Percentiles rank a stretch among this genome's conserved stretches.
These are phyloP conservation scores for Paramacrobiotus metropolitanus DNA, from an alignment of 1,140 invertebrate species.

Conservation along the genomic window DNA sequence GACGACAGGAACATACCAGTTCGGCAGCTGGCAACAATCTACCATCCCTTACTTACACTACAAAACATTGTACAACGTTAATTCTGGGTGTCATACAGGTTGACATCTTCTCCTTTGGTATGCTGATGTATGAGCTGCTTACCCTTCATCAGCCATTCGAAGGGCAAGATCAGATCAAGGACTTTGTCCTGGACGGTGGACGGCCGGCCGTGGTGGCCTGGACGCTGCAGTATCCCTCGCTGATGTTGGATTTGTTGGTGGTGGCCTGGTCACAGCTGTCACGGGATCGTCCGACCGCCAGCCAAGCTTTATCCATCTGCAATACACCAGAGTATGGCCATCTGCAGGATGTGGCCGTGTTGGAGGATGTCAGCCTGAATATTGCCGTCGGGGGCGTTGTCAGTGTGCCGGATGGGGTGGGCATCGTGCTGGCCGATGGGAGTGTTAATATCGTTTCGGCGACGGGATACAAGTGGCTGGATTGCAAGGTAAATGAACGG, in stretches of 20 bases:
- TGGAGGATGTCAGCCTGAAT: constrained; percentile 19
- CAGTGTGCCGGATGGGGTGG: not conserved
- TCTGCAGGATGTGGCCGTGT: constrained; percentile 46
- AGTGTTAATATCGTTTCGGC: constrained; percentile 9
- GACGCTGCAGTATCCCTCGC: constrained; percentile 50
- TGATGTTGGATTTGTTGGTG: constrained; percentile 80
- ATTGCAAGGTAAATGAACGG: constrained; percentile 7
- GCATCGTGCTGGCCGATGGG: constrained; percentile 4
- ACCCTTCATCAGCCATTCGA: constrained; percentile 82
- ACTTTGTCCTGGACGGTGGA: constrained; percentile 78
- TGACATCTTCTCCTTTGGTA: constrained; percentile 96
- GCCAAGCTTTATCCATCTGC: constrained; percentile 70
- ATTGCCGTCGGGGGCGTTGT: not conserved
- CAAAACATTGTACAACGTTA: too few species aligned
- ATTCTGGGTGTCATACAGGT: constrained; percentile 41
- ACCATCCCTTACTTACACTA: too few species aligned
- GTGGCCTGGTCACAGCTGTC: constrained; percentile 78
- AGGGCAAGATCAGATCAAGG: constrained; percentile 78
- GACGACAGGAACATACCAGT: too few species aligned
- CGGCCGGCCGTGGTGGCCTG: constrained; percentile 47
- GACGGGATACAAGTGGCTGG: constrained; percentile 7
- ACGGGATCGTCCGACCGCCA: constrained; percentile 60
- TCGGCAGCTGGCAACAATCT: too few species aligned
- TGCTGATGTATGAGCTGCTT: constrained; percentile 89
- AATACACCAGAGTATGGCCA: constrained; percentile 77